Base-by-base conservation (phyloP, 37 sponge, comb jelly and placozoan species). In the Tethya wilhelma region DNA sequence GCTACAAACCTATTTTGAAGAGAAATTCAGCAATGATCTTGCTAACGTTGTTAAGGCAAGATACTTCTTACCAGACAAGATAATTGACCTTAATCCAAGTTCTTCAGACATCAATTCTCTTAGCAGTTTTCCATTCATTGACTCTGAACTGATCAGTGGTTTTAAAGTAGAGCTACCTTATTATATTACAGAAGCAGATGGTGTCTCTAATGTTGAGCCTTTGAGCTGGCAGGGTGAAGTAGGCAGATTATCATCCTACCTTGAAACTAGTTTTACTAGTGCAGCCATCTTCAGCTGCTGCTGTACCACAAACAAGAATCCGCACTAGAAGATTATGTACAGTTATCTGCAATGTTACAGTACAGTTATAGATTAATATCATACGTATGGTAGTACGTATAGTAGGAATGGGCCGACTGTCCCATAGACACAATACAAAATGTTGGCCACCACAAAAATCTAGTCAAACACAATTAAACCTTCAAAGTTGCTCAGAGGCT, bases 1-100 rank as follows among this genome's bases (percentile, higher is more conserved):
- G 79, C 41, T 23, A 64, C 25, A 33, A 63, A 31, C 63, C 31
- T 63, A 78, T 31, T 68, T 68, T 68, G 22, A 46, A 55, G 20
- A 49, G 19, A 17, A 46, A n/a, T 49, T 79, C 5, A 39, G n/a
- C n/a, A n/a, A 11, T 23, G 36, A 43, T 36, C 28, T 68, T 36
- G 71, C 66, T 11, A 57, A 17, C 26, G 58, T 69, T 36, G 3
- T 79, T 69, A 5, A 29, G 4, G 80, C 80, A 44, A 25, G 14
- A 73, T 8, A 30, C 7, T 71, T 81, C 26, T 38, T 32, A n/a
- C 81, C 81, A 17, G 6, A 55, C 9, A 57, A 69, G 29, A 40
- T 74, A 4, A 3, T 7, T 25, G 49, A 26, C 5, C 4, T n/a
- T n/a, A n/a, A n/a, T n/a, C n/a, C n/a, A n/a, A n/a, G 34, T 11